Evolutionary conservation across 2,888 invertebrate species (phyloP), one percentile per base, ranked within the genome.

Genomic region (Apocheima hispidaria): DNA sequence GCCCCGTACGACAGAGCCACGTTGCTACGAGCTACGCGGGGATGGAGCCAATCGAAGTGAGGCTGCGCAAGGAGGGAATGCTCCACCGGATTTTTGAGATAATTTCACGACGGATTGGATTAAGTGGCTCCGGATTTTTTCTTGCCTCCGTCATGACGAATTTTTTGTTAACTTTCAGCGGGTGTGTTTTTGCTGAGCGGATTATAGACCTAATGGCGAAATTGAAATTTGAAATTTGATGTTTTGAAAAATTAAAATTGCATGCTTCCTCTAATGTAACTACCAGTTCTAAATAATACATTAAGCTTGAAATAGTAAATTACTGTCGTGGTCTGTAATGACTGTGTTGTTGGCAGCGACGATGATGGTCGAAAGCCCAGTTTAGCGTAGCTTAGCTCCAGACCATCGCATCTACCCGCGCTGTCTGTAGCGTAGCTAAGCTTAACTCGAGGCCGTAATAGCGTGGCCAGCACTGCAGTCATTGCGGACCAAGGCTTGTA

Each of bases 1-100:
- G 83, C 83, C 88, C 88, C 85, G 89, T 82, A 89, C 90, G 86
- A 92, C 87, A 91, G 35, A 35, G 40, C 54, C 90, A 84, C 89
- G 91, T 91, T 90, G 91, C 90, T 88, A 91, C 88, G 87, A 87
- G 90, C 92, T 91, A 90, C 90, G 88, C 86, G 89, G 53, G 43
- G 53, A 48, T 48, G 20, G 84, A 79, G 92, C 92, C 92, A 92
- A 92, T 92, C 92, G 92, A 92, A 92, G 86, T 75, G 87, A 88
- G 82, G 90, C 88, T 90, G 89, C 85, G 84, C 84, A 77, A 70
- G 73, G 73, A 72, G 69, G 81, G 74, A 77, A 74, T 89, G 83
- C 90, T 90, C 84, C 79, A 82, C 80, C 79, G 69, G 69, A 71
- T 76, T 73, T 78, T 76, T 74, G 71, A 70, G 75, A 77, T 76